A percentile compares a stretch with the other conserved stretches of the same genome.
Conservation (phyloP, 2,113 vertebrate genomes). For the Phrynocephalus versicolor region DNA sequence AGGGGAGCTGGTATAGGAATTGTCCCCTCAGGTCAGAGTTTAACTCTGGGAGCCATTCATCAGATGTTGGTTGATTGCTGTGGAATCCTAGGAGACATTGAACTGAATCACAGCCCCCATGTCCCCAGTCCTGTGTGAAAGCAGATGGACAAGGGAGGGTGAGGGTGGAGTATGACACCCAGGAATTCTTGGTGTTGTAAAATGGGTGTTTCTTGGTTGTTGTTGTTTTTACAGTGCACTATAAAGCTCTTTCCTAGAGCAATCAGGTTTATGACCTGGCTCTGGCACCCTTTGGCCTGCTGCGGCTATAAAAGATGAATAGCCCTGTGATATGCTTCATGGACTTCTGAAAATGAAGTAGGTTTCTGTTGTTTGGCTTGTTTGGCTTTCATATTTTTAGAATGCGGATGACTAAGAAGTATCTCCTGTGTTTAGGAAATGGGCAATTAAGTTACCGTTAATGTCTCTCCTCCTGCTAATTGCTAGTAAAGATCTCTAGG, state of each 20-base stretch:
- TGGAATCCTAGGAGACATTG: slow-evolving; percentile 71
- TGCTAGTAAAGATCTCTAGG: slow-evolving; percentile 52
- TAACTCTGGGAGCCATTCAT: slow-evolving; percentile 82
- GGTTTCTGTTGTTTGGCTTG: slow-evolving; percentile 32
- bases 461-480: slow-evolving; percentile 62
- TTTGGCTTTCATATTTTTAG: slow-evolving; percentile 48
- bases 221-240: slow-evolving; percentile 68
- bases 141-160: slow-evolving; percentile 69
- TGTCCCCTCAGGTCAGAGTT: slow-evolving; percentile 79
- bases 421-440: slow-evolving; percentile 70
- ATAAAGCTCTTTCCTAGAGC: slow-evolving; percentile 70
- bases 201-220: slow-evolving; percentile 29
- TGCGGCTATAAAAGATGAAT: slow-evolving; percentile 73
- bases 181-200: slow-evolving; percentile 76
- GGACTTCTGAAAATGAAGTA: slow-evolving; percentile 67
- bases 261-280: slow-evolving; percentile 70
- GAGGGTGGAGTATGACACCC: slow-evolving; percentile 61
- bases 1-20: slow-evolving; percentile 67
- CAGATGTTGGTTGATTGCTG: slow-evolving; percentile 84
- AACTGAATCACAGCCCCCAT: slow-evolving; percentile 69
- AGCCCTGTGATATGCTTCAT: slow-evolving; percentile 67
- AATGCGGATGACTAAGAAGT: slow-evolving; percentile 62
- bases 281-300: slow-evolving; percentile 68
- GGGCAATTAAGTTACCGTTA: slow-evolving; percentile 67
- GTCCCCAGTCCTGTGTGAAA: slow-evolving; percentile 63